Conservation (phyloP, 53 echinoderm and acorn worm genomes). For the Holothuria leucospilota region DNA sequence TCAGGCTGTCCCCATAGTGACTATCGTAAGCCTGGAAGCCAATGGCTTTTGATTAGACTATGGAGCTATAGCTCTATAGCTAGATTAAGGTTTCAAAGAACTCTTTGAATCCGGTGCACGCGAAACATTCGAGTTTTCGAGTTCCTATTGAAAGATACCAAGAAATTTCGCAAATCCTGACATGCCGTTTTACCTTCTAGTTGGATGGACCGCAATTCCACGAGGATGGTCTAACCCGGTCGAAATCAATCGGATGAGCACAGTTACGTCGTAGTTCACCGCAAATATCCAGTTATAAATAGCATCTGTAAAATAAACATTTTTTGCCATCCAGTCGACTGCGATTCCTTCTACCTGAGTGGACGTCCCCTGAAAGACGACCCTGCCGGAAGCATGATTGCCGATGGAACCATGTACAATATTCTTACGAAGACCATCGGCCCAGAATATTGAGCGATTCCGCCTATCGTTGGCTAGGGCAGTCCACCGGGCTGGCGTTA, state of each 20-base stretch:
- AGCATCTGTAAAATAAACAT: conserved; percentile 80
- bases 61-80: too few species aligned
- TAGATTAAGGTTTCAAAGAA: too few species aligned
- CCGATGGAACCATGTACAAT: conserved; percentile 70
- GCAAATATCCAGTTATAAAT: conserved; percentile 91
- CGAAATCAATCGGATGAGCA: conserved; percentile 46
- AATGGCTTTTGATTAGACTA: too few species aligned
- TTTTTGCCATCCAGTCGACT: conserved; percentile 80
- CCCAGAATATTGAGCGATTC: conserved; percentile 70
- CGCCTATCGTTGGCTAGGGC: conserved; percentile 68
- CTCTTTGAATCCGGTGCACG: too few species aligned
- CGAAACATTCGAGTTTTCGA: too few species aligned
- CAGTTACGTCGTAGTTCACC: conserved; percentile 60
- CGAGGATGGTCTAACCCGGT: conserved; percentile 75
- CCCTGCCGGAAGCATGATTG: conserved; percentile 34
- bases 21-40: too few species aligned
- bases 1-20: too few species aligned
- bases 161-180: too few species aligned
- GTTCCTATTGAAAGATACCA: too few species aligned
- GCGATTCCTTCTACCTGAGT: conserved; percentile 72
- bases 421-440: conserved; percentile 45
- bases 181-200: conserved; percentile 58
- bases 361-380: conserved; percentile 66
- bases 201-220: conserved; percentile 82
- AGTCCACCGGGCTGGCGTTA: conserved; percentile 64